Percentiles rank a stretch among this genome's conserved stretches.
phyloP scores from a whole-genome alignment of 2,797 vertebrate species.

The Myiotriccus ornatus region DNA sequence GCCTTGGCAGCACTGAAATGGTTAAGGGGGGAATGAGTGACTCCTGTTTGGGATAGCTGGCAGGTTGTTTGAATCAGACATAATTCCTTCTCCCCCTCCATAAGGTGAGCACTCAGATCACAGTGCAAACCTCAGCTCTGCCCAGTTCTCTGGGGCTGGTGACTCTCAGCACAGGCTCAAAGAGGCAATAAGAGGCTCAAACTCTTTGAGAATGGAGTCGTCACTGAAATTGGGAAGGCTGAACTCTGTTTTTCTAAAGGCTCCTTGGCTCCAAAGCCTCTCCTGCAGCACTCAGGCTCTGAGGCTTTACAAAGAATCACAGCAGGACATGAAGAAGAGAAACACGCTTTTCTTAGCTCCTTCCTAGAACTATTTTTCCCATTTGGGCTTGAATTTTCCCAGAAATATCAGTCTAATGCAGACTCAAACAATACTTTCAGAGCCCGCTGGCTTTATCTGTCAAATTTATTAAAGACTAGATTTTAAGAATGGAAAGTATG shows the following conservation, averaged over 20 bases:
- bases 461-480: constrained; percentile 33
- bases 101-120: neutral
- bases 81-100: neutral
- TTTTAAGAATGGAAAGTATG: constrained; percentile 51
- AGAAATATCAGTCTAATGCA: constrained; percentile 39
- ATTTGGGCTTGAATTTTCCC: constrained; percentile 36
- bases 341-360: constrained; percentile 47
- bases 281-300: neutral
- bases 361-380: constrained; percentile 64
- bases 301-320: constrained; percentile 58
- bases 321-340: constrained; percentile 12
- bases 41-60: neutral
- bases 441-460: constrained; percentile 11
- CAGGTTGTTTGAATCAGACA: neutral
- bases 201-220: neutral
- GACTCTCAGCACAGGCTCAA: neutral
- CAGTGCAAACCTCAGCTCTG: neutral
- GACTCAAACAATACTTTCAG: constrained; percentile 39
- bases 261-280: constrained; percentile 10
- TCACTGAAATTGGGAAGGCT: neutral
- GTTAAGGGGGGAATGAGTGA: neutral
- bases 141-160: neutral
- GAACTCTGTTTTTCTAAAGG: neutral
- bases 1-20: neutral
- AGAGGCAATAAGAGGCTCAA: neutral